These are phyloP conservation scores for Colinus virginianus DNA, from an alignment of 2,113 vertebrate species.

Conservation along the genomic window DNA sequence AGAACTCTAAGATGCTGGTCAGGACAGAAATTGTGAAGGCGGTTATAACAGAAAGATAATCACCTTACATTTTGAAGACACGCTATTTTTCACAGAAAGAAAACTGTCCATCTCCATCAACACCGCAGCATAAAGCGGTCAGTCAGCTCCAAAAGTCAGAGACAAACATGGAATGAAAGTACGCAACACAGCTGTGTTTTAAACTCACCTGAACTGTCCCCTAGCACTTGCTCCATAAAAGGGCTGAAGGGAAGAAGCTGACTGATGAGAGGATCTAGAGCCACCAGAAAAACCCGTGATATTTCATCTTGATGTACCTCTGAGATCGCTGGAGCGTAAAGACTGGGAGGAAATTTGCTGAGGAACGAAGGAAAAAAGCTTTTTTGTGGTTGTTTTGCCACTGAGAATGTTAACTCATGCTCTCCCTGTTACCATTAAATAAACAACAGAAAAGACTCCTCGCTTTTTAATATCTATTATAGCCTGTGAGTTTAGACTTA, in stretches of 20 bases:
- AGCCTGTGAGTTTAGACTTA: background rate
- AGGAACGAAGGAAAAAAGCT: background rate
- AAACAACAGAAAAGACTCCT: background rate
- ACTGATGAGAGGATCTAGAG: conserved; percentile 85
- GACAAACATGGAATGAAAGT: background rate
- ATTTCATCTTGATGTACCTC: conserved; percentile 83
- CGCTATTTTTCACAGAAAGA: background rate
- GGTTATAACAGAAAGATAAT: background rate
- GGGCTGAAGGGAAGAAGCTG: conserved; percentile 84
- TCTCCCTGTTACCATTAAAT: background rate
- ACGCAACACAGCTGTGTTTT: background rate
- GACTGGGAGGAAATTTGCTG: conserved; percentile 90
- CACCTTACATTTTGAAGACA: background rate
- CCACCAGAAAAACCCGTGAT: conserved; percentile 81
- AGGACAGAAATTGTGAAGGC: background rate
- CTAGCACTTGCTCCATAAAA: conserved; percentile 86
- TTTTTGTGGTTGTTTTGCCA: too few species aligned
- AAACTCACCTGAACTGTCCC: conserved; percentile 79
- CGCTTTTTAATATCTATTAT: background rate
- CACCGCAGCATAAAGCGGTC: background rate
- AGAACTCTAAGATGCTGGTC: background rate
- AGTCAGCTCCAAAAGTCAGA: background rate
- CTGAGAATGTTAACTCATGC: background rate
- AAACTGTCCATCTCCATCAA: background rate
- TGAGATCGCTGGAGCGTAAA: conserved; percentile 78